Base-by-base conservation (phyloP, 2,888 invertebrate genomes). In the Limnephilus marmoratus region DNA sequence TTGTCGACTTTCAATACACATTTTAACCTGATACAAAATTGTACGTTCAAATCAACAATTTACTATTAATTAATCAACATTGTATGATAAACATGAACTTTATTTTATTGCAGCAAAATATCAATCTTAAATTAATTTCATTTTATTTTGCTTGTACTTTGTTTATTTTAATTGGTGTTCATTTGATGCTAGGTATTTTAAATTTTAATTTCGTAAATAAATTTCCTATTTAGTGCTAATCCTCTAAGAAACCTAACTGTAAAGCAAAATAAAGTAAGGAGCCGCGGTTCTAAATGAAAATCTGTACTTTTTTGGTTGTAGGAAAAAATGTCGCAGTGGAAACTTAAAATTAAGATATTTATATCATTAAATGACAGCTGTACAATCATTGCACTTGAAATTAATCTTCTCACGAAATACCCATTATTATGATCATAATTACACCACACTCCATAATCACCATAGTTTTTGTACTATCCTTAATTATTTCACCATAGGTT, bases 371-470 rank as follows among this genome's bases (percentile, higher is more conserved):
- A 93, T 88, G 88, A 92, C 86, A 92, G 92, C 93, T 93, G 93
- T 93, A 93, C 93, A 93, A 93, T 93, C 93, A 93, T 92, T 90
- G 91, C 91, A 91, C 90, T 53, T 90, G 18, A 91, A 83, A 90
- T 90, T 92, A 90, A 87, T 87, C 85, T 90, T 92, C 86, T 90
- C 80, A 91, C 91, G 37, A 81, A 41, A 85, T 81, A 68, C 68
- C 68, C 53, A 85, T 88, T 37, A 37, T 45, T 68, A 53, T 49
- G 83, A 41, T 83, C 45, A 53, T 37, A 15, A n/a, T 49, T 37
- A 90, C 41, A 90, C n/a, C 34, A 81, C 90, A 90, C 81, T 34
- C 88, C 49, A 31, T 90, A 37, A 88, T 83, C 68, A 90, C 90
- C 83, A 83, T 83, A 90, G 85, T 49, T 90, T 90, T 90, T 90